A percentile compares a stretch with the other conserved stretches of the same genome.
phyloP scores from a whole-genome alignment of 2,888 invertebrate species.

The Amiota minor region DNA sequence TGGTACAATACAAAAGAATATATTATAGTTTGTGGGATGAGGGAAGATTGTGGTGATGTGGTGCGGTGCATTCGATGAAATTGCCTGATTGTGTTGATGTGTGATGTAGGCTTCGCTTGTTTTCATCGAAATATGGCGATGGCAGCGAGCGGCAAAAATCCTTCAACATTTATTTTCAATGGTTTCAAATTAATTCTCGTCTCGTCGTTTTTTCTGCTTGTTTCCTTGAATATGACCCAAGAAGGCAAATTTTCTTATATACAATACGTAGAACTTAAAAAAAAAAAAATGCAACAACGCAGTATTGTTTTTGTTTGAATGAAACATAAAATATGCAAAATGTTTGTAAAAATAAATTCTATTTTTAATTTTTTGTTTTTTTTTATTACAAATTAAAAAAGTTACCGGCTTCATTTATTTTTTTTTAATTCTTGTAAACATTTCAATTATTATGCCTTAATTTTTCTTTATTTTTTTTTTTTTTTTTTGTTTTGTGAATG shows the following conservation, averaged over 20 bases:
- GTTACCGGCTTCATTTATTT: background rate
- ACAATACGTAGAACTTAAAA: too few species aligned
- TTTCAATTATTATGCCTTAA: background rate
- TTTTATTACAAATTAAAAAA: background rate
- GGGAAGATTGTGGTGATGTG: background rate
- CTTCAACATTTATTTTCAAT: constrained; percentile 30
- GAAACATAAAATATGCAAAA: constrained; percentile 23
- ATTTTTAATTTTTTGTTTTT: background rate
- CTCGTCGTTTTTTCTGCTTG: constrained; percentile 1
- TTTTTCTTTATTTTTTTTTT: background rate
- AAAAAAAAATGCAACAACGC: too few species aligned
- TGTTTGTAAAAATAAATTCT: constrained; percentile 8
- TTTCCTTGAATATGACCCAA: background rate
- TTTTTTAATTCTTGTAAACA: background rate
- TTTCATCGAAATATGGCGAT: constrained; percentile 45
- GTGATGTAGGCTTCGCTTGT: constrained; percentile 72
- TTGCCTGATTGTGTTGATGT: constrained; percentile 72
- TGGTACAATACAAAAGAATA: too few species aligned
- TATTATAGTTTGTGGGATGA: too few species aligned
- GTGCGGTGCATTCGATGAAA: constrained; percentile 66
- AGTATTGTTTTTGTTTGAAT: background rate
- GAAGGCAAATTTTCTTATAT: background rate
- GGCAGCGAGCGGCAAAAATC: constrained; percentile 26
- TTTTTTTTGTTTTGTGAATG: background rate
- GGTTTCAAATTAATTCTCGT: constrained; percentile 26